A percentile compares a stretch with the other conserved stretches of the same genome.
Conservation (phyloP, 2,113 vertebrate genomes). For the Prunella fulvescens region DNA sequence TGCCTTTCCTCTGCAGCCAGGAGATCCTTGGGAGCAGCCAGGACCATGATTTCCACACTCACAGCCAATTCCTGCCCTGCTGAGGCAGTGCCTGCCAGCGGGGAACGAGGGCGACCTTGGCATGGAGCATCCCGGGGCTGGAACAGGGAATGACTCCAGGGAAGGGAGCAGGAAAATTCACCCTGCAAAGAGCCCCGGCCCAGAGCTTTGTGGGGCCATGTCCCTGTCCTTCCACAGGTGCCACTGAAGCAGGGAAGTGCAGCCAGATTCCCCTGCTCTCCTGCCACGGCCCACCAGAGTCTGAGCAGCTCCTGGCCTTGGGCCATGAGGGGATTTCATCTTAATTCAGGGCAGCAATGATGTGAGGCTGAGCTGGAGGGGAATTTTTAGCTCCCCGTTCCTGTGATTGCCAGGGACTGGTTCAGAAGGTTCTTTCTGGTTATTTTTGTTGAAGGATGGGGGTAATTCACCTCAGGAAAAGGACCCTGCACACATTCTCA, state of each 20-base stretch:
- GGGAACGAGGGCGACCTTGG: neutral
- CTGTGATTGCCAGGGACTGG: neutral
- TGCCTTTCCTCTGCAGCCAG: neutral
- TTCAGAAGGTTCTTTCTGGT: neutral
- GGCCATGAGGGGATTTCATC: neutral
- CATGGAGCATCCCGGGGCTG: neutral
- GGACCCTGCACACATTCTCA: neutral
- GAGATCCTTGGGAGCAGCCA: neutral
- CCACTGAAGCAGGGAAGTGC: neutral
- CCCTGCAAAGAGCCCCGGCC: neutral
- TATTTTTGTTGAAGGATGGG: neutral
- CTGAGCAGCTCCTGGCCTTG: neutral
- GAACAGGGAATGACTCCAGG: neutral
- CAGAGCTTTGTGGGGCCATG: neutral
- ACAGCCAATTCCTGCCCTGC: neutral
- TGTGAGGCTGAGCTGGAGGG: neutral
- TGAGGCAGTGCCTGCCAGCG: neutral
- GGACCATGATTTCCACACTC: neutral
- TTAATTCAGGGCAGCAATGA: neutral
- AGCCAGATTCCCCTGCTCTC: neutral
- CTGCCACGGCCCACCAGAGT: fast-evolving
- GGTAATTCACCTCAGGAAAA: neutral
- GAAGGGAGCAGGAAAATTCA: neutral
- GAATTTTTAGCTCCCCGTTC: neutral
- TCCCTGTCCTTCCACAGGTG: neutral